These are phyloP conservation scores for Steatornis caripensis DNA, from an alignment of 2,113 vertebrate species.

Conservation along the genomic window DNA sequence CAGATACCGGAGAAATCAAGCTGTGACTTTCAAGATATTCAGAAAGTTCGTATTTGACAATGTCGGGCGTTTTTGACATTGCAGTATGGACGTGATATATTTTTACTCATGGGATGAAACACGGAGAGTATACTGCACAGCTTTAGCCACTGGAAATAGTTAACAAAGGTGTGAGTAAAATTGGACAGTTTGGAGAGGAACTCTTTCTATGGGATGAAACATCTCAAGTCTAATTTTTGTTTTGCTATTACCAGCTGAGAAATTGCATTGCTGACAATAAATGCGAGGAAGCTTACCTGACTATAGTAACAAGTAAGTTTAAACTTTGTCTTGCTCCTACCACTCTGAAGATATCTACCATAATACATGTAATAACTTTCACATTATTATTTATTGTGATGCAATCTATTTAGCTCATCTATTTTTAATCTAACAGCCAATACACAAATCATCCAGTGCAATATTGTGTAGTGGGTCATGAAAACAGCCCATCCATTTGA, in stretches of 20 bases:
- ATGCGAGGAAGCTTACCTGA: not conserved
- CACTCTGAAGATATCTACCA: not conserved
- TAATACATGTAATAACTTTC: not conserved
- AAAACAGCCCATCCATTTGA: not conserved
- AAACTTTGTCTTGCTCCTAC: not conserved
- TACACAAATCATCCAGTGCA: not conserved
- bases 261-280: not conserved
- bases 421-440: not conserved
- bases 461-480: not conserved
- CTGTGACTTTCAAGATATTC: not conserved
- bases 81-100: not conserved
- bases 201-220: not conserved
- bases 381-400: not conserved
- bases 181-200: not conserved
- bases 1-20: not conserved
- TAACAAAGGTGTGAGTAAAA: not conserved
- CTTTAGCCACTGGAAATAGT: not conserved
- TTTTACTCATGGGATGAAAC: not conserved
- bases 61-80: rapidly evolving
- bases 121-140: not conserved
- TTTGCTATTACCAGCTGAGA: not conserved
- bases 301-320: not conserved
- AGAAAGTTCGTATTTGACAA: not conserved
- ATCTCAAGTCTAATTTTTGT: not conserved
- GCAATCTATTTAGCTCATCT: not conserved